phyloP scores from a whole-genome alignment of 2,888 invertebrate genomes.

The Biston stratarius region DNA sequence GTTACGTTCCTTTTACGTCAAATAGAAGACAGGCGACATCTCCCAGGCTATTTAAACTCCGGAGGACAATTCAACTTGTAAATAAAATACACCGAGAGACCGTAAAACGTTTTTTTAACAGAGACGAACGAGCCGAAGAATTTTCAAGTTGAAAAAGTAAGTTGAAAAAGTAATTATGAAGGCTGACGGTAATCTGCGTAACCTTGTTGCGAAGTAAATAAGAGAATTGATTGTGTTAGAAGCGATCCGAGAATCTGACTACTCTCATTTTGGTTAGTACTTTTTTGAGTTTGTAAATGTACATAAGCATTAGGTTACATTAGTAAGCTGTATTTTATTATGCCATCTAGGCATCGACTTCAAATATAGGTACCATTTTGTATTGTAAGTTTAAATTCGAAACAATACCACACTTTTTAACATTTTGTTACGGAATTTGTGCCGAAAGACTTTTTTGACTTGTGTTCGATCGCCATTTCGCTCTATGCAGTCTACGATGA shows the following conservation, averaged over 20 bases:
- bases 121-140: slow-evolving; percentile 55
- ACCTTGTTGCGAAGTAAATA: slow-evolving; percentile 50
- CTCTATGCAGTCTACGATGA: no score
- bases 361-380: no score
- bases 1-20: not conserved
- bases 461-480: no score
- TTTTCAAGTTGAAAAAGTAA: slow-evolving; percentile 59
- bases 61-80: slow-evolving; percentile 62
- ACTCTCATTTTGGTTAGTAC: slow-evolving; percentile 7
- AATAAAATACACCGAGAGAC: slow-evolving; percentile 60
- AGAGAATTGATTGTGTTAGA: slow-evolving; percentile 38
- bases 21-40: slow-evolving; percentile 2
- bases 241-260: slow-evolving; percentile 17
- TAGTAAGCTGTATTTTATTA: not conserved
- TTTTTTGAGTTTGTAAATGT: not conserved
- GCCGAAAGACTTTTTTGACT: no score
- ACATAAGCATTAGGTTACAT: no score
- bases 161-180: slow-evolving; percentile 64
- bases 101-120: slow-evolving; percentile 59
- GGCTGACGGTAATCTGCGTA: slow-evolving; percentile 56
- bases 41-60: slow-evolving; percentile 26
- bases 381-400: no score
- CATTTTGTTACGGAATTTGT: no score
- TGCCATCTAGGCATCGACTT: no score
- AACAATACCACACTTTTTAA: no score